Evolutionary conservation across 1,140 invertebrate species (phyloP).

Genomic region (Pseudomyrmex sp.): DNA sequence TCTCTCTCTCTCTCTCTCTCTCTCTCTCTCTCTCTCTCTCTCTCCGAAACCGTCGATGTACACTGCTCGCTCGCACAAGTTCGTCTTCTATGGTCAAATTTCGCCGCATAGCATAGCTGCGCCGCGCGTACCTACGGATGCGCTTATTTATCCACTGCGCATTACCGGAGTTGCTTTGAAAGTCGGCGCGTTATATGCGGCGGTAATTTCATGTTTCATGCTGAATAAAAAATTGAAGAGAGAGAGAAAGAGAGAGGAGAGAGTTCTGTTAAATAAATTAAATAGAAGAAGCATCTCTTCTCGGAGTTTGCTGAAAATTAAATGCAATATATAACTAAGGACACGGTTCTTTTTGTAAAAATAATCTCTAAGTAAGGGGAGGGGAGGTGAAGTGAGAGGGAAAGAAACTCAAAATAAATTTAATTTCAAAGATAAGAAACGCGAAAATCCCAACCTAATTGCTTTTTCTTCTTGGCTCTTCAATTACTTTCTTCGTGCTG

Average conservation of each 20-base stretch:
- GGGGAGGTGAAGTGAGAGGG: neutral
- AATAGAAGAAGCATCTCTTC: neutral
- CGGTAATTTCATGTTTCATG: constrained; percentile 15
- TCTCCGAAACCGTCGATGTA: constrained; percentile 33
- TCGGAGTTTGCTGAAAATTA: too few species aligned
- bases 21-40: constrained; percentile 11
- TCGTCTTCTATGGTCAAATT: constrained; percentile 44
- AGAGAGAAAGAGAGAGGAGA: neutral
- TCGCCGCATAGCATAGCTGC: neutral
- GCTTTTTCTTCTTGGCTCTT: neutral
- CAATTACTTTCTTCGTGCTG: constrained; percentile 26
- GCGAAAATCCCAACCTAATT: constrained; percentile 29
- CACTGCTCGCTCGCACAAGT: constrained; percentile 10
- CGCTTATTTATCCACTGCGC: constrained; percentile 20
- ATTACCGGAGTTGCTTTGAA: constrained; percentile 18
- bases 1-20: constrained; percentile 11
- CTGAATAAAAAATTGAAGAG: neutral
- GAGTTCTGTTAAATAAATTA: neutral
- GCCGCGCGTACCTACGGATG: neutral
- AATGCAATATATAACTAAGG: neutral
- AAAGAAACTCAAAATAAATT: neutral
- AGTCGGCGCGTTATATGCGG: neutral
- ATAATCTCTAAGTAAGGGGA: neutral
- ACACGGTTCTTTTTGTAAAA: neutral
- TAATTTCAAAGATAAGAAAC: constrained; percentile 20